phyloP scores from a whole-genome alignment of 2,888 invertebrate genomes.

The Dryococelus australis region DNA sequence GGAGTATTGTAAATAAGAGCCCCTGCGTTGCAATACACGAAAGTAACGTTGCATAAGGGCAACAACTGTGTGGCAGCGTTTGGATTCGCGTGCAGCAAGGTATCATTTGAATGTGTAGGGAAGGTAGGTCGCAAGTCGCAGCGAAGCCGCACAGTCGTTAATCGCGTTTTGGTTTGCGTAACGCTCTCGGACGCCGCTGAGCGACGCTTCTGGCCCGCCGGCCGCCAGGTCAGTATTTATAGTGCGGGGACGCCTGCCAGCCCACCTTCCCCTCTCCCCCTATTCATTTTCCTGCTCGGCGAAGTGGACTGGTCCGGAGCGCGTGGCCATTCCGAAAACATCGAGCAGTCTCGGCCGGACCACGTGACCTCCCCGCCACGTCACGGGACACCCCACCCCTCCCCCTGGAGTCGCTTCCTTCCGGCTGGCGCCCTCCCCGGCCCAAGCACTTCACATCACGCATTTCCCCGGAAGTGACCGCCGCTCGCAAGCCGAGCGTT shows the following conservation, averaged over 20 bases:
- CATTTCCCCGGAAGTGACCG: not conserved
- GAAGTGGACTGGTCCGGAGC: not conserved
- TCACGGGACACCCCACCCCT: not conserved
- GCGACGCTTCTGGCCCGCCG: not conserved
- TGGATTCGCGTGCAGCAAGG: no score
- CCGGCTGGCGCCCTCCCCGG: not conserved
- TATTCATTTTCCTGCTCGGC: no score
- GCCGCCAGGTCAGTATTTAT: conserved; percentile 36
- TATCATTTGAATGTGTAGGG: no score
- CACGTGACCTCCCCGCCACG: not conserved
- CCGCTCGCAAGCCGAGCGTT: not conserved
- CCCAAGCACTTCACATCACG: no score
- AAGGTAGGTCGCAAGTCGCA: no score
- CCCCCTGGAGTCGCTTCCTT: not conserved
- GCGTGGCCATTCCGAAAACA: conserved; percentile 17
- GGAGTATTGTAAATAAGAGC: no score
- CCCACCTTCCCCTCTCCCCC: no score
- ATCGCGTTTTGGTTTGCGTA: not conserved
- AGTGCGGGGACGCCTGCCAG: conserved; percentile 30
- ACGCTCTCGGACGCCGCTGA: not conserved
- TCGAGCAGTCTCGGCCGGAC: not conserved
- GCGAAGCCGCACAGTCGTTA: not conserved
- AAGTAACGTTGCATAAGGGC: no score
- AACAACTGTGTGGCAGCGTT: no score
- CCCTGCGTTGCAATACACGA: no score